Conservation (phyloP, 37 sponge, comb jelly and placozoan genomes). For the Ianthella basta region DNA sequence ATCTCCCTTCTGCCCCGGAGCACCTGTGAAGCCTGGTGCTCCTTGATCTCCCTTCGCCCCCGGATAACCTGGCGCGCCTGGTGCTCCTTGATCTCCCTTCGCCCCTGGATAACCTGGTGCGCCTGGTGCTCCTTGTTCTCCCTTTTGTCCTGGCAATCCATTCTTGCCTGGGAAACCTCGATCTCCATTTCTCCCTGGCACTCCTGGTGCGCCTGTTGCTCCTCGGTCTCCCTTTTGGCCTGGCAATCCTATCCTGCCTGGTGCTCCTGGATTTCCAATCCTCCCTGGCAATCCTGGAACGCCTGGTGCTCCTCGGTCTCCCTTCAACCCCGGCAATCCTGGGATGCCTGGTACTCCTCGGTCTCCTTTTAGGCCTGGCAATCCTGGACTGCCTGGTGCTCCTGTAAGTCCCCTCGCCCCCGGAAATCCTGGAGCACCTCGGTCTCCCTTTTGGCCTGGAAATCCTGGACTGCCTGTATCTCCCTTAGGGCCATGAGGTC, state of each 20-base stretch:
- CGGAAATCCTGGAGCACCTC: not conserved
- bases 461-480: too few relatives aligned
- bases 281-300: not conserved
- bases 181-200: not conserved
- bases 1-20: too few relatives aligned
- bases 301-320: not conserved
- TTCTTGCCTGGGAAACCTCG: not conserved
- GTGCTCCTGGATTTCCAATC: not conserved
- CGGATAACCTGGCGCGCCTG: not conserved
- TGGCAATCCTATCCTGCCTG: slow-evolving; percentile 15
- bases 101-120: not conserved
- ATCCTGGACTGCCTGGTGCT: too few relatives aligned
- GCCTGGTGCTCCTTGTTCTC: not conserved
- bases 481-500: too few relatives aligned
- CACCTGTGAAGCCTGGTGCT: too few relatives aligned
- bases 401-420: slow-evolving; percentile 14
- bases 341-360: not conserved
- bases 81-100: not conserved
- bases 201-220: too few relatives aligned
- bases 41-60: too few relatives aligned
- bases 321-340: not conserved
- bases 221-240: not conserved
- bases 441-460: too few relatives aligned
- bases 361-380: too few relatives aligned
- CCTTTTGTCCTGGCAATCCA: not conserved